Evolutionary conservation across 2,888 invertebrate species (phyloP).

Genomic region (Pollenia angustigena): DNA sequence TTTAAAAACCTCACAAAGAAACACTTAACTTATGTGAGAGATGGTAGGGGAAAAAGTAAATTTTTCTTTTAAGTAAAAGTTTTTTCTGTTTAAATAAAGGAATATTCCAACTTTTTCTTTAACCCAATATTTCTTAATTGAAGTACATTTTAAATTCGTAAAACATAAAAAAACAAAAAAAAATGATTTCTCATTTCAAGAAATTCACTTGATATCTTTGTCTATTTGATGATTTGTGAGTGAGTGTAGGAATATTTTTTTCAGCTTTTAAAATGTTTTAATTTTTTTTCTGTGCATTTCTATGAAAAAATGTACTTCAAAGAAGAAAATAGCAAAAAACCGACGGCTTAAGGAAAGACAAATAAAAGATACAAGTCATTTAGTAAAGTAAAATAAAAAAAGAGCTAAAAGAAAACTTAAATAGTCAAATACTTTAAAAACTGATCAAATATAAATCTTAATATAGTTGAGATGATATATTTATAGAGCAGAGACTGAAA

Average conservation of each 20-base stretch:
- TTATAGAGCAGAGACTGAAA: background rate
- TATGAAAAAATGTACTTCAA: conserved; percentile 57
- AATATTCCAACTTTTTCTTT: background rate
- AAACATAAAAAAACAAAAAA: background rate
- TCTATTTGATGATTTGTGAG: conserved; percentile 67
- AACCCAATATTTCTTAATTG: conserved; percentile 35
- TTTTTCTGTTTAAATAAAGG: background rate
- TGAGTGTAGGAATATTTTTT: conserved; percentile 42
- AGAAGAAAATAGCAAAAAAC: conserved; percentile 35
- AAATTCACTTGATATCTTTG: conserved; percentile 65
- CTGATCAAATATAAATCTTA: conserved; percentile 53
- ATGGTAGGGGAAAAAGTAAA: background rate
- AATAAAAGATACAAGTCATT: conserved; percentile 46
- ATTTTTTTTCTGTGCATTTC: conserved; percentile 9
- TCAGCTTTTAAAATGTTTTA: conserved; percentile 10
- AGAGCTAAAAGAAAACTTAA: conserved; percentile 21
- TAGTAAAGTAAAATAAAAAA: conserved; percentile 50
- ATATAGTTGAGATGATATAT: conserved; percentile 14
- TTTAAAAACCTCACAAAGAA: conserved; percentile 13
- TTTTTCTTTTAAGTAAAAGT: background rate
- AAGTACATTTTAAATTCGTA: conserved; percentile 32
- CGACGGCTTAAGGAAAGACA: conserved; percentile 39
- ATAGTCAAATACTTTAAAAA: conserved; percentile 28
- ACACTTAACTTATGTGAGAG: background rate
- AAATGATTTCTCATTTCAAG: conserved; percentile 10